Conservation (phyloP, 2,113 vertebrate species). For the Pelobates fuscus region DNA sequence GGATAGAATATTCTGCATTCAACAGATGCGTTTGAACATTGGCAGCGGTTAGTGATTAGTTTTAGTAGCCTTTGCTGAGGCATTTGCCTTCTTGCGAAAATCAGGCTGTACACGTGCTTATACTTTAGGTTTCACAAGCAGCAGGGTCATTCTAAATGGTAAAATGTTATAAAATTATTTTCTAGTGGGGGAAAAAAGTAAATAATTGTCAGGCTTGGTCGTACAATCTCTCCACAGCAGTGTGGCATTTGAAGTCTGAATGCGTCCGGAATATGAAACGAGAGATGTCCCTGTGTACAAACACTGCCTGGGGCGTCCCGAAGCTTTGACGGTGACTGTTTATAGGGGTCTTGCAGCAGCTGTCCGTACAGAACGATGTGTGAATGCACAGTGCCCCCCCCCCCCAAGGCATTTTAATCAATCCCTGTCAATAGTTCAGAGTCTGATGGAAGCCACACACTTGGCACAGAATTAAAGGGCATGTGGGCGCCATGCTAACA, state of each 20-base stretch:
- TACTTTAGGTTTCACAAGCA: no score
- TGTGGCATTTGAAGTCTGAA: neutral
- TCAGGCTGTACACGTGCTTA: no score
- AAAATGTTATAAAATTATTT: no score
- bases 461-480: slow-evolving; percentile 34
- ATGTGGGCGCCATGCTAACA: slow-evolving; percentile 15
- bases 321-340: neutral
- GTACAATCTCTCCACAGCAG: no score
- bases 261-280: neutral
- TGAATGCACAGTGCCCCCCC: neutral
- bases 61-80: no score
- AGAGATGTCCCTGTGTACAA: neutral
- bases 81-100: no score
- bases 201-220: no score
- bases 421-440: slow-evolving; percentile 1
- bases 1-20: no score
- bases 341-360: neutral
- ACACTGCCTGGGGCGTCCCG: neutral
- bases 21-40: no score
- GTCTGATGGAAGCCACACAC: slow-evolving; percentile 22
- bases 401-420: neutral
- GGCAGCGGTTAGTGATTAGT: no score
- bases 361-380: neutral
- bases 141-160: no score
- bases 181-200: no score